Conservation (phyloP, 2,888 invertebrate genomes). For the Argyra leucocephala region DNA sequence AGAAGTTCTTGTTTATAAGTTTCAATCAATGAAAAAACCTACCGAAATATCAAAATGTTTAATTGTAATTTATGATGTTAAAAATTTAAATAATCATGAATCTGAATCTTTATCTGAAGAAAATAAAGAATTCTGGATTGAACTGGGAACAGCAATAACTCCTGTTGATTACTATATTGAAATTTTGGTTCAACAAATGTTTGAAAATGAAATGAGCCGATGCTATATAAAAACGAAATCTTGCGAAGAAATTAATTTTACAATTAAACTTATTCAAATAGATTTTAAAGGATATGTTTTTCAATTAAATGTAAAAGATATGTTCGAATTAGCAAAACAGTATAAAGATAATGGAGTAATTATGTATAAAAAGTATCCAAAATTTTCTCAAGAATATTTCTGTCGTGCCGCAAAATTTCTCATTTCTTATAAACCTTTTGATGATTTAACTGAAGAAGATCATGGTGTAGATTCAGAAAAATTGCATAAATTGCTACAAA, state of each 20-base stretch:
- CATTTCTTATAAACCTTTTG: conserved; percentile 50
- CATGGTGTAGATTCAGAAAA: conserved; percentile 39
- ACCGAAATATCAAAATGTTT: conserved; percentile 33
- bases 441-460: conserved; percentile 44
- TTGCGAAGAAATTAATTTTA: conserved; percentile 32
- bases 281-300: conserved; percentile 42
- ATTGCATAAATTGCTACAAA: conserved; percentile 52
- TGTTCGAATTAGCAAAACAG: conserved; percentile 40
- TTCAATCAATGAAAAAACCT: conserved; percentile 34
- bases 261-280: conserved; percentile 39
- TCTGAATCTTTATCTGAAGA: conserved; percentile 28
- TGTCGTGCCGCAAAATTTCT: conserved; percentile 64
- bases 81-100: conserved; percentile 28
- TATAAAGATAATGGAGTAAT: conserved; percentile 49
- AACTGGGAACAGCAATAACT: conserved; percentile 44
- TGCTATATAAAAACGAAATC: conserved; percentile 40
- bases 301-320: conserved; percentile 40
- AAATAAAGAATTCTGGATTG: conserved; percentile 21
- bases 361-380: conserved; percentile 54
- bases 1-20: conserved; percentile 32
- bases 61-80: conserved; percentile 30
- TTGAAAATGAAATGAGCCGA: conserved; percentile 43
- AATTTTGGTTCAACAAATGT: conserved; percentile 44
- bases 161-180: conserved; percentile 46
- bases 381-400: conserved; percentile 66